Evolutionary conservation across 2,113 vertebrate genomes (phyloP), one percentile per base, ranked within the genome.

Genomic region (Cebidichthys violaceus): DNA sequence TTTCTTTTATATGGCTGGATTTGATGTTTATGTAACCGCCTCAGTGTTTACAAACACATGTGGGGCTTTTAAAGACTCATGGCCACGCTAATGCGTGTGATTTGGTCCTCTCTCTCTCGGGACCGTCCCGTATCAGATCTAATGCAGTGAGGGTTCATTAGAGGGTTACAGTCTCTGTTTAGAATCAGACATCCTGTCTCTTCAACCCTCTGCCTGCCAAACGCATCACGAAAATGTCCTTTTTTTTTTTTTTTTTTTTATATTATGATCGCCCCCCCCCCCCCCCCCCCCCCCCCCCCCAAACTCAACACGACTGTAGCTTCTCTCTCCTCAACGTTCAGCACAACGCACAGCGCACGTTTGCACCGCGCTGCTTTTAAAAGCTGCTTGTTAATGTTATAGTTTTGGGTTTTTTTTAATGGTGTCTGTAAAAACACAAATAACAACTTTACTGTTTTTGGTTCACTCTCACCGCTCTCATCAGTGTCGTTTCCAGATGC

Each of bases 111-210:
- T 73, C 78, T 20, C 13, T 73, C 78, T 20, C 13, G 88, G 79
- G 83, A 84, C 62, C 35, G 54, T 2, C 47, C 64, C 59, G 4
- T 86, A 85, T 92, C 85, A 77, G 88, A 86, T 87, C 67, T 13
- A 73, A 70, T 35, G 39, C 29, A 22, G n/a, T 0, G 50, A 18
- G 20, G 37, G 68, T 76, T 54, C 35, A 60, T 77, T 17, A 31
- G 74, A 78, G 27, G 33, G 50, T 71, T 74, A 29, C 79, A 57
- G 81, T 65, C 79, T 66, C 31, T 84, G 77, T 88, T 87, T 85
- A 86, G 64, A 80, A 35, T 70, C 79, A 59, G 78, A 89, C 86
- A 82, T 88, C 86, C 88, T 80, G 86, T 88, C 71, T 78, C 73
- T 86, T 60, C 57, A 79, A 20, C 68, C 50, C 20, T 57, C 31